Conservation (phyloP, 2,888 invertebrate species). For the Plemyria rubiginata region DNA sequence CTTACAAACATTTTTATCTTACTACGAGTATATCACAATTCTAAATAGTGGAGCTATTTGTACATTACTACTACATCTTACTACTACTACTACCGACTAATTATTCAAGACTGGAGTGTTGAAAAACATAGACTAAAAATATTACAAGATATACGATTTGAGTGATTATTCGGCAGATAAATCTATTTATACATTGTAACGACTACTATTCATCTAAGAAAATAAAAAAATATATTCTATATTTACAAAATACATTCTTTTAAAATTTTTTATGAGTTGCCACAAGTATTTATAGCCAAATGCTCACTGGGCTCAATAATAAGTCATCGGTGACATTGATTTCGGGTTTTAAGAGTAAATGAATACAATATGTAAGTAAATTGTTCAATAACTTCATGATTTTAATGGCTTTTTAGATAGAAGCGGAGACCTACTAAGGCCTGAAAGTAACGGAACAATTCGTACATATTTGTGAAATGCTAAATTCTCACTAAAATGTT, state of each 20-base stretch:
- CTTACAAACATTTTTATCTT: no score
- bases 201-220: no score
- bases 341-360: no score
- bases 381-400: no score
- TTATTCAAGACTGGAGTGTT: not conserved
- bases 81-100: slow-evolving; percentile 12
- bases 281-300: not conserved
- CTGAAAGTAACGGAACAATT: not conserved
- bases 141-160: not conserved
- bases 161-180: not conserved
- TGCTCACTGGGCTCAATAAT: not conserved
- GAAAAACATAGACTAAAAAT: not conserved
- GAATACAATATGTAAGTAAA: no score
- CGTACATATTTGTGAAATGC: slow-evolving; percentile 2
- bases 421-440: no score
- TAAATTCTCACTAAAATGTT: not conserved
- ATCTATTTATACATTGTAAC: not conserved
- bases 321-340: no score
- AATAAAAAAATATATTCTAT: not conserved
- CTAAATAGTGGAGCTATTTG: slow-evolving; percentile 24
- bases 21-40: slow-evolving; percentile 23
- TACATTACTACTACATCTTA: not conserved
- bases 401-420: no score
- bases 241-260: not conserved
- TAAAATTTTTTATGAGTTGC: not conserved